These are phyloP conservation scores for Chrysolina haemoptera DNA, from an alignment of 2,888 invertebrate species.

Conservation along the genomic window DNA sequence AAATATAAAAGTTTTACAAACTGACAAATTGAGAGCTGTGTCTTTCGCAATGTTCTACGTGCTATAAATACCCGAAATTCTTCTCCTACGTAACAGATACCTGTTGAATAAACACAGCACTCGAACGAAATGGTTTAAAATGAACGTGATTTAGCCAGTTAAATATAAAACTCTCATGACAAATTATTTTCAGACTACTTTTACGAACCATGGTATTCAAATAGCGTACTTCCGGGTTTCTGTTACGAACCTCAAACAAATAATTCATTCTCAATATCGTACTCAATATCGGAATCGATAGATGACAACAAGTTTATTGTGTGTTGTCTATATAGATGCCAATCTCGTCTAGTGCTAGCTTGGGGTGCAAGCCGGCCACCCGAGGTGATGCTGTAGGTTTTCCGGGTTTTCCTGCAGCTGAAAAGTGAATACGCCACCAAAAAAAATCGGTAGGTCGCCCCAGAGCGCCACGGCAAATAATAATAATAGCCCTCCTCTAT, in stretches of 20 bases:
- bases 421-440: no score
- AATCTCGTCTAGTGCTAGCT: no score
- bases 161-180: neutral
- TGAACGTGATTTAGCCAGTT: neutral
- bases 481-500: no score
- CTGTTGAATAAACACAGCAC: neutral
- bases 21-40: neutral
- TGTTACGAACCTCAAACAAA: neutral
- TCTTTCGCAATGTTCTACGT: neutral
- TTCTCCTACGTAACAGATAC: neutral
- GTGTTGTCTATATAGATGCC: no score
- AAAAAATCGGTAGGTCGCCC: no score
- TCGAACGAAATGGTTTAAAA: neutral
- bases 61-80: neutral
- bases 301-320: no score
- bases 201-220: neutral
- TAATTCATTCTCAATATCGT: no score
- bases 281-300: no score
- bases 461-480: no score
- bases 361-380: no score
- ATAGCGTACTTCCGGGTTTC: neutral
- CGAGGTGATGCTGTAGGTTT: no score
- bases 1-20: neutral
- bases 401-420: no score
- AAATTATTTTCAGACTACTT: neutral